Percentiles rank a stretch among this genome's conserved stretches.
Evolutionary conservation across 2,888 invertebrate species (phyloP).

Genomic region (Teleiodes luculella): DNA sequence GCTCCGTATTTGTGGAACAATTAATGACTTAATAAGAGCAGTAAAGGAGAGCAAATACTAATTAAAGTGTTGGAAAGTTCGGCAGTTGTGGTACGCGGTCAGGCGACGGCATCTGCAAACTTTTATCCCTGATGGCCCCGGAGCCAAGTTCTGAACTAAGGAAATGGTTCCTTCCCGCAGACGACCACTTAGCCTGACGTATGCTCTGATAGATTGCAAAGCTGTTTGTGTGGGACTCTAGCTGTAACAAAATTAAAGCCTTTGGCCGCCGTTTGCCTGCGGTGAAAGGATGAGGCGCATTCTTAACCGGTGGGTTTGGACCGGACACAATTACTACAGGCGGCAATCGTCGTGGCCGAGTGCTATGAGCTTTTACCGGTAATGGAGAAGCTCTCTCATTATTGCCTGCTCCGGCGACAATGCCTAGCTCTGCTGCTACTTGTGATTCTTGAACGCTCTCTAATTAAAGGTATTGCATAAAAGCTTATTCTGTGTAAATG

Average conservation of each 20-base stretch:
- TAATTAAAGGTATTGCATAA: neutral
- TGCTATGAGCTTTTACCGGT: slow-evolving; percentile 59
- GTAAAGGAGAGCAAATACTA: slow-evolving; percentile 44
- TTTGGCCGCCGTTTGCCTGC: slow-evolving; percentile 26
- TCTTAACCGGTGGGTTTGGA: slow-evolving; percentile 37
- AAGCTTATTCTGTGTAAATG: too few species aligned
- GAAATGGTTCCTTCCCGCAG: slow-evolving; percentile 31
- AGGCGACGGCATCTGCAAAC: slow-evolving; percentile 46
- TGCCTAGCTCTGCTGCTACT: slow-evolving; percentile 14
- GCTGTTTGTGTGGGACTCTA: slow-evolving; percentile 26
- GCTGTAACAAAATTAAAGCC: slow-evolving; percentile 28
- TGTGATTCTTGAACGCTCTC: neutral
- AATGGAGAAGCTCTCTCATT: slow-evolving; percentile 64
- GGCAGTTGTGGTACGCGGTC: slow-evolving; percentile 44
- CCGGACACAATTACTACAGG: slow-evolving; percentile 76
- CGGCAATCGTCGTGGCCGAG: slow-evolving; percentile 57
- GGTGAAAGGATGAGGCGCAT: slow-evolving; percentile 34
- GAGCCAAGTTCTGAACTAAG: slow-evolving; percentile 40
- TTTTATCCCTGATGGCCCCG: slow-evolving; percentile 46
- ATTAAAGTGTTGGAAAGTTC: slow-evolving; percentile 60
- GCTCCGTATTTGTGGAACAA: slow-evolving; percentile 20
- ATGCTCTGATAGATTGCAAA: slow-evolving; percentile 32
- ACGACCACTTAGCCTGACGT: slow-evolving; percentile 32
- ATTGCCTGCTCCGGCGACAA: slow-evolving; percentile 47
- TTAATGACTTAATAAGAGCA: slow-evolving; percentile 40